Evolutionary conservation across 2,888 invertebrate genomes (phyloP).

Genomic region (Drosophila recens): DNA sequence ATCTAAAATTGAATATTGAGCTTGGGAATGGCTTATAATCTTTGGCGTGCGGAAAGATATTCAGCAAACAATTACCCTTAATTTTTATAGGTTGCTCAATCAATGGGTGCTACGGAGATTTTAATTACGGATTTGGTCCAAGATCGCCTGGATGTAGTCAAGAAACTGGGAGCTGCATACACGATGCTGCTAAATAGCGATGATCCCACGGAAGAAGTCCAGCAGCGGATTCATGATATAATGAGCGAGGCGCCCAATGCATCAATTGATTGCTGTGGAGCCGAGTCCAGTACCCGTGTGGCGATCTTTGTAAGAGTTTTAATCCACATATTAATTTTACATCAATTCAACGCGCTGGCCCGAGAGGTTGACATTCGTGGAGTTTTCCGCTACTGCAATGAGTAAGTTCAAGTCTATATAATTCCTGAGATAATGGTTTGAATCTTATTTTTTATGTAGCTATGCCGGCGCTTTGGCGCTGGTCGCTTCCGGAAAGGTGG

Average conservation of each 20-base stretch:
- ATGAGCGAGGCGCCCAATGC: conserved; percentile 90
- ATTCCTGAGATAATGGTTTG: not conserved
- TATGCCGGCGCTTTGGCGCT: conserved; percentile 92
- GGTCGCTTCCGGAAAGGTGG: conserved; percentile 91
- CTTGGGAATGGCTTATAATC: too few species aligned
- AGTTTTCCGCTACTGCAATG: conserved; percentile 96
- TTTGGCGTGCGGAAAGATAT: not conserved
- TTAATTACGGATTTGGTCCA: conserved; percentile 88
- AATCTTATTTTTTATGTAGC: conserved; percentile 85
- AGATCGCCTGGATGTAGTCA: conserved; percentile 91
- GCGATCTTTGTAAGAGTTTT: conserved; percentile 89
- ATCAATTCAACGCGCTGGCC: conserved; percentile 88
- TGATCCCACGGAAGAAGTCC: conserved; percentile 87
- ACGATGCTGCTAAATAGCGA: conserved; percentile 88
- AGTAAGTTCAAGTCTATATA: conserved; percentile 86
- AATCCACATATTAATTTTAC: not conserved
- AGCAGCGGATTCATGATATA: conserved; percentile 87
- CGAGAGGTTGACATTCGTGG: conserved; percentile 97
- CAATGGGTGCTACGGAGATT: conserved; percentile 93
- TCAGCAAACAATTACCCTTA: too few species aligned
- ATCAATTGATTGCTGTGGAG: conserved; percentile 95
- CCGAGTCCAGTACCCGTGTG: conserved; percentile 90
- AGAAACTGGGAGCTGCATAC: conserved; percentile 91
- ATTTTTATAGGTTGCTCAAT: conserved; percentile 88
- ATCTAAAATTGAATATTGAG: too few species aligned